Conservation (phyloP, 2,113 vertebrate genomes). For the Cettia cetti region DNA sequence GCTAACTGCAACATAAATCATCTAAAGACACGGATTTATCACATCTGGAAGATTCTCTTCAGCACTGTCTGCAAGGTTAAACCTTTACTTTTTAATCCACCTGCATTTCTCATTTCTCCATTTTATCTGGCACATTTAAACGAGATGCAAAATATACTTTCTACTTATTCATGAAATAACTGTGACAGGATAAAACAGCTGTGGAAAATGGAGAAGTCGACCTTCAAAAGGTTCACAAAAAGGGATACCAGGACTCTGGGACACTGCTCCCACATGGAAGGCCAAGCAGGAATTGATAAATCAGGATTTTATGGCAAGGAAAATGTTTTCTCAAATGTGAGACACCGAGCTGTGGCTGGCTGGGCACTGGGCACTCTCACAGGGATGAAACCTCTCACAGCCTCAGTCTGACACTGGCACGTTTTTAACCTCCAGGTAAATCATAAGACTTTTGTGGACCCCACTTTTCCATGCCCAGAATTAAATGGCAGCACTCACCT, state of each 20-base stretch:
- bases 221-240: slow-evolving; percentile 1
- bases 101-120: background rate
- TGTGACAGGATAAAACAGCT: background rate
- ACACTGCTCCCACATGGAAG: background rate
- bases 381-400: background rate
- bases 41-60: slow-evolving; percentile 14
- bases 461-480: background rate
- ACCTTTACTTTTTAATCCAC: background rate
- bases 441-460: background rate
- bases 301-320: background rate
- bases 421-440: background rate
- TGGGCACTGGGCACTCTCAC: background rate
- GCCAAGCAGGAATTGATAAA: background rate
- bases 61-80: background rate
- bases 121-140: background rate
- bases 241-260: background rate
- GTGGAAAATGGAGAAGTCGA: background rate
- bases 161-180: background rate
- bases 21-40: background rate
- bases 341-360: background rate
- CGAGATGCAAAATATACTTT: background rate
- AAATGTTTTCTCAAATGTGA: background rate
- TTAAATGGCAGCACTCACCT: background rate
- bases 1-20: slow-evolving; percentile 48
- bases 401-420: background rate